Conservation (phyloP, 2,113 vertebrate species). For the Onychostoma macrolepis region DNA sequence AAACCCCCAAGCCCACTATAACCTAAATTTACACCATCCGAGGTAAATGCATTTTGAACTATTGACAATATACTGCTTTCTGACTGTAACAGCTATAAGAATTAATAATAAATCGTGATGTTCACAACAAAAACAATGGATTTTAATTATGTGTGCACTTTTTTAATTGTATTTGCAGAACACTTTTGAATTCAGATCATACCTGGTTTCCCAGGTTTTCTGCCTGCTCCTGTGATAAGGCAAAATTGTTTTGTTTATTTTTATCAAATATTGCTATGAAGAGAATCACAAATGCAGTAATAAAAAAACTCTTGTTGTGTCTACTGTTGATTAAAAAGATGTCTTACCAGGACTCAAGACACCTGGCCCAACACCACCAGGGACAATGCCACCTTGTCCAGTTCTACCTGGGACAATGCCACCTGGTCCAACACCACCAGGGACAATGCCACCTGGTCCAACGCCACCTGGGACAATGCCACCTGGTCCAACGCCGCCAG, state of each 20-base stretch:
- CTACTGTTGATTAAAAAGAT: background rate
- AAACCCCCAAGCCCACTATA: constrained; percentile 17
- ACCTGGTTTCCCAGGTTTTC: constrained; percentile 37
- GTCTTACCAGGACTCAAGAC: background rate
- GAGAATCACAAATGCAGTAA: background rate
- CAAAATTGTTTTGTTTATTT: background rate
- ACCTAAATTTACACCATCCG: constrained; percentile 5
- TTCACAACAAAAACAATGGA: background rate
- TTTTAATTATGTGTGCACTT: background rate
- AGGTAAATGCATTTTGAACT: background rate
- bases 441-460: constrained; percentile 31
- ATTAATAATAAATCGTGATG: background rate
- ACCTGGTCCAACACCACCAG: constrained; percentile 10
- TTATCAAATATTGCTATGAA: background rate
- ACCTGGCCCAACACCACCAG: constrained; percentile 20
- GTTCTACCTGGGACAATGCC: background rate
- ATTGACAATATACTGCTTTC: background rate
- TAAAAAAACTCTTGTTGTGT: background rate
- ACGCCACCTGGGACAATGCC: constrained; percentile 41
- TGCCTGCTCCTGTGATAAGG: constrained; percentile 30
- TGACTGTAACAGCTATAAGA: background rate
- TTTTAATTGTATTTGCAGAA: background rate
- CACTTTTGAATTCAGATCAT: background rate
- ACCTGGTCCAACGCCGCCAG: constrained; percentile 39
- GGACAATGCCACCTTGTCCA: background rate